Evolutionary conservation across 2,113 vertebrate genomes (phyloP).

Genomic region (Sorex araneus): DNA sequence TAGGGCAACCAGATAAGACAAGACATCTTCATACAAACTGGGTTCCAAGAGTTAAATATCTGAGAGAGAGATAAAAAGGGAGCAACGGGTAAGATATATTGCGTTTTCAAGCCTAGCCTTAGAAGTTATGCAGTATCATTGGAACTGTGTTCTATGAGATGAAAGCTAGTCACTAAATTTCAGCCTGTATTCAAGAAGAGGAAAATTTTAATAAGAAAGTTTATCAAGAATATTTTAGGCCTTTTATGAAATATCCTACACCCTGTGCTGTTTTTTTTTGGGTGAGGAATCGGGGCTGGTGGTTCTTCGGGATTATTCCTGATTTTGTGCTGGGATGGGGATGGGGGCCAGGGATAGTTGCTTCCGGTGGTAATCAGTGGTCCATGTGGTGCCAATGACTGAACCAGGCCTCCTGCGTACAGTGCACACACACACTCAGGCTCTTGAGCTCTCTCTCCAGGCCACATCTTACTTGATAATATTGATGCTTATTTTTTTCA

Average conservation of each 20-base stretch:
- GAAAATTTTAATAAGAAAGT: slow-evolving; percentile 38
- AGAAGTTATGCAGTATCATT: not conserved
- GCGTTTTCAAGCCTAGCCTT: slow-evolving; percentile 12
- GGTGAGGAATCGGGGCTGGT: too few relatives aligned
- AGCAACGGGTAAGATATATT: not conserved
- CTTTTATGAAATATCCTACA: slow-evolving; percentile 11
- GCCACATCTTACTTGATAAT: slow-evolving; percentile 8
- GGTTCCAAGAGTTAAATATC: slow-evolving; percentile 23
- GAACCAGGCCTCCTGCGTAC: too few relatives aligned
- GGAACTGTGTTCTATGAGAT: not conserved
- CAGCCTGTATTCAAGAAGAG: not conserved
- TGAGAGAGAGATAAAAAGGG: not conserved
- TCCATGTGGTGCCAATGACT: too few relatives aligned
- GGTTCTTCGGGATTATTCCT: too few relatives aligned
- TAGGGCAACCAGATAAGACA: not conserved
- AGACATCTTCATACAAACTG: not conserved
- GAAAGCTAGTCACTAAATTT: not conserved
- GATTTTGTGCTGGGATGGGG: too few relatives aligned
- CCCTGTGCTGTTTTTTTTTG: too few relatives aligned
- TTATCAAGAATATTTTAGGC: not conserved
- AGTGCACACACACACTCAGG: too few relatives aligned
- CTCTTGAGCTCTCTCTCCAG: too few relatives aligned
- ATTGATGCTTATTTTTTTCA: slow-evolving; percentile 51
- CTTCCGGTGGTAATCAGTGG: too few relatives aligned
- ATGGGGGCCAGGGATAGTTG: too few relatives aligned